phyloP scores from a whole-genome alignment of 2,888 invertebrate genomes.

The Polylopha cassiicola region DNA sequence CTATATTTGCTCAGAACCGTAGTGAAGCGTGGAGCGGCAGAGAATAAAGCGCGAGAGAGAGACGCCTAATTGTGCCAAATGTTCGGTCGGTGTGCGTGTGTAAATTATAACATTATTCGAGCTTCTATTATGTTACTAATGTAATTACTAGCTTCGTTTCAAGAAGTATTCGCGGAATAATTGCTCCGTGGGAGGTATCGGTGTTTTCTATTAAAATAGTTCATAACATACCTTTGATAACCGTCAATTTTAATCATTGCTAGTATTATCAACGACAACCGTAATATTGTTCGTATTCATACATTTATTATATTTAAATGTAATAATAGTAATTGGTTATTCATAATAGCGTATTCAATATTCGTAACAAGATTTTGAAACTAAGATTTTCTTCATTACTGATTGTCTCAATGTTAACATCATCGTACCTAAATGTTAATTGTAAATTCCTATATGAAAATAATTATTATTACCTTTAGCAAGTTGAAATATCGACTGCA shows the following conservation, averaged over 20 bases:
- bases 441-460: slow-evolving; percentile 51
- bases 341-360: slow-evolving; percentile 35
- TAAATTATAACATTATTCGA: slow-evolving; percentile 48
- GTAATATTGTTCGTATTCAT: slow-evolving; percentile 30
- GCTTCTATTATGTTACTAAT: slow-evolving; percentile 36
- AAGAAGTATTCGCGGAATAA: background rate
- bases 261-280: slow-evolving; percentile 38
- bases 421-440: slow-evolving; percentile 48
- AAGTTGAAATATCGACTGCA: slow-evolving; percentile 55
- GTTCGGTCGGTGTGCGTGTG: slow-evolving; percentile 53
- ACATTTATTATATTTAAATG: slow-evolving; percentile 15
- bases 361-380: slow-evolving; percentile 37
- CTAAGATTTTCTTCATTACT: slow-evolving; percentile 37
- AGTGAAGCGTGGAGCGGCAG: slow-evolving; percentile 46
- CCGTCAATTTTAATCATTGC: slow-evolving; percentile 51
- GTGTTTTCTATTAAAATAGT: slow-evolving; percentile 12
- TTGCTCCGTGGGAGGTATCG: slow-evolving; percentile 3
- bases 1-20: slow-evolving; percentile 75
- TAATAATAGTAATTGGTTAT: slow-evolving; percentile 39
- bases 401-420: slow-evolving; percentile 41
- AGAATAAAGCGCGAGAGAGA: slow-evolving; percentile 58
- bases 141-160: slow-evolving; percentile 1
- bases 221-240: slow-evolving; percentile 23
- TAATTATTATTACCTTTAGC: slow-evolving; percentile 35
- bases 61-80: slow-evolving; percentile 73